These are phyloP conservation scores for Lamellibrachia satsuma DNA, from an alignment of 2,888 invertebrate genomes.

Conservation along the genomic window DNA sequence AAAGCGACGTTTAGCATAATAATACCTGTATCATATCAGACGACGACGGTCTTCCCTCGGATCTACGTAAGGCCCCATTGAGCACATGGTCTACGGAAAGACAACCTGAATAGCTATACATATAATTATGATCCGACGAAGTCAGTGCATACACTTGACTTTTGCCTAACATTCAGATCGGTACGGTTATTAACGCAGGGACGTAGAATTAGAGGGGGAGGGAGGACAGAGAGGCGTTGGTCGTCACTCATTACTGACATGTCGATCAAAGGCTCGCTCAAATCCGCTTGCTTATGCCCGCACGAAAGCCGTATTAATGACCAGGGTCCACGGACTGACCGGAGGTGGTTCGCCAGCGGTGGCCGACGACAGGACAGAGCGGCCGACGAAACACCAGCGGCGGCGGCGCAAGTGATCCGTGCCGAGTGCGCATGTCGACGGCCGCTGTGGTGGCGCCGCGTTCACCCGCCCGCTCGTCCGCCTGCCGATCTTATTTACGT, in stretches of 20 bases:
- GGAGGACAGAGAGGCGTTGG: neutral
- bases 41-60: neutral
- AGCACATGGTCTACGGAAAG: neutral
- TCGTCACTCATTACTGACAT: neutral
- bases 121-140: neutral
- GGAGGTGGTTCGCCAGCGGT: neutral
- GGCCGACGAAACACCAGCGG: neutral
- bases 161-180: neutral
- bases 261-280: neutral
- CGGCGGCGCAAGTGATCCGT: neutral
- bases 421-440: constrained; percentile 13
- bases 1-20: neutral
- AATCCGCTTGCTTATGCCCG: neutral
- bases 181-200: neutral
- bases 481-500: neutral
- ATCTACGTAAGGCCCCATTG: neutral
- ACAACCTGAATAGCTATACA: neutral
- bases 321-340: neutral
- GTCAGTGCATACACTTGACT: neutral
- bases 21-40: neutral
- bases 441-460: neutral
- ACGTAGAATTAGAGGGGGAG: neutral
- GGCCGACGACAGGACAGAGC: neutral
- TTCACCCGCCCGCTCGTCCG: neutral
- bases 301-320: neutral